Evolutionary conservation across 1,140 invertebrate genomes (phyloP).

Genomic region (Bilobella aurantiaca): DNA sequence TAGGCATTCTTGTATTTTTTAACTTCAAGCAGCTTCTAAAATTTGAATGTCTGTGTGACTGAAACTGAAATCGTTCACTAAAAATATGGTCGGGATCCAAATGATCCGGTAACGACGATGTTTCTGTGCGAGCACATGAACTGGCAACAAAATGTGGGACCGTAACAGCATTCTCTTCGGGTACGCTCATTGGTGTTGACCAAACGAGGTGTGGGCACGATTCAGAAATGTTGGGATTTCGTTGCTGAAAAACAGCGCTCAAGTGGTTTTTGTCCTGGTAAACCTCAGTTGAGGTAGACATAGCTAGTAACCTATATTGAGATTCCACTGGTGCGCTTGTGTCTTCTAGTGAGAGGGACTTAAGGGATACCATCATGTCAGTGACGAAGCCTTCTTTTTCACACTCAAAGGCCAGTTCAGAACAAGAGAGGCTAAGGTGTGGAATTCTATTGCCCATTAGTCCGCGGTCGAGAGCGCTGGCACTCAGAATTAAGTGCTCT

Average conservation of each 20-base stretch:
- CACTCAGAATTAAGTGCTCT: too few species aligned
- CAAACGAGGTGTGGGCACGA: conserved; percentile 68
- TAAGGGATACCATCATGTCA: conserved; percentile 29
- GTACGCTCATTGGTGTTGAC: conserved; percentile 22
- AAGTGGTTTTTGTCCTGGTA: too few species aligned
- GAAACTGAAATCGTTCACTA: conserved; percentile 28
- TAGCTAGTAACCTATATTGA: conserved; percentile 40
- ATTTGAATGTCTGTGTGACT: too few species aligned
- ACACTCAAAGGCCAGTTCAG: conserved; percentile 25
- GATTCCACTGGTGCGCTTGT: conserved; percentile 39
- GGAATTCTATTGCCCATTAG: conserved; percentile 4
- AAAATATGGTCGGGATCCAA: conserved; percentile 48
- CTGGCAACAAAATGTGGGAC: conserved; percentile 31
- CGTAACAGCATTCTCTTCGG: conserved; percentile 16
- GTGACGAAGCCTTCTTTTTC: conserved; percentile 25
- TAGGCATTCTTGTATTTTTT: too few species aligned
- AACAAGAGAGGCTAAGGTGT: conserved; percentile 27
- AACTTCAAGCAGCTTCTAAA: too few species aligned
- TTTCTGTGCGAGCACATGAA: conserved; percentile 28
- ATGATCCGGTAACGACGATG: conserved; percentile 54
- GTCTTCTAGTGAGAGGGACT: conserved; percentile 43
- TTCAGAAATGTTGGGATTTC: conserved; percentile 53
- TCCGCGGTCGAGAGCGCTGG: too few species aligned
- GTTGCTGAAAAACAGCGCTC: conserved; percentile 9
- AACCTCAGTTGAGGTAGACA: conserved; percentile 29